A percentile compares a stretch with the other conserved stretches of the same genome.
Evolutionary conservation across 1,140 invertebrate species (phyloP).

Genomic region (Apolygus lucorum): DNA sequence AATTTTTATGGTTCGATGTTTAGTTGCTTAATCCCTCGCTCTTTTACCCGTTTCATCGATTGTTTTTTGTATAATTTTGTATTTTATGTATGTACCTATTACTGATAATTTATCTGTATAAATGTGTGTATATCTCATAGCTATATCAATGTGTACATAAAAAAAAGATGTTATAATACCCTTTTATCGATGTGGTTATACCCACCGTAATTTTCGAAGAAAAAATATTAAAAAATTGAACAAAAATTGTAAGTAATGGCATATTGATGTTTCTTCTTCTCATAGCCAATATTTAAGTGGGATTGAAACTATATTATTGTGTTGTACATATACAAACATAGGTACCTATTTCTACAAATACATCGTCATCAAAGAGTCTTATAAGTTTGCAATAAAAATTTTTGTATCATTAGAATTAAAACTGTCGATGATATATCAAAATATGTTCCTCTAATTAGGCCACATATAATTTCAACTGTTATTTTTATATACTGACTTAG

Average conservation of each 20-base stretch:
- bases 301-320: background rate
- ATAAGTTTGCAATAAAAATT: slow-evolving; percentile 26
- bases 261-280: background rate
- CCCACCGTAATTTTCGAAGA: too few species aligned
- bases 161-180: slow-evolving; percentile 3
- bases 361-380: background rate
- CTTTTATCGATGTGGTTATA: background rate
- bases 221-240: too few species aligned
- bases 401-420: slow-evolving; percentile 26
- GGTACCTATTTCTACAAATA: background rate
- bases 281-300: background rate
- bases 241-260: too few species aligned
- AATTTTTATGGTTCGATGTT: background rate
- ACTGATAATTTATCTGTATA: slow-evolving; percentile 20
- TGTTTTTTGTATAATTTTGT: slow-evolving; percentile 26
- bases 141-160: slow-evolving; percentile 3
- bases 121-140: slow-evolving; percentile 25
- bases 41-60: slow-evolving; percentile 16
- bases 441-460: slow-evolving; percentile 29
- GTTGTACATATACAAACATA: background rate
- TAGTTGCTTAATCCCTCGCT: too few species aligned
- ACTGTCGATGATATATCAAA: slow-evolving; percentile 13
- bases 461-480: slow-evolving; percentile 26
- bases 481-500: slow-evolving; percentile 25
- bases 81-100: slow-evolving; percentile 25